Evolutionary conservation across 2,113 vertebrate genomes (phyloP).

Genomic region (Cnemophilus loriae): DNA sequence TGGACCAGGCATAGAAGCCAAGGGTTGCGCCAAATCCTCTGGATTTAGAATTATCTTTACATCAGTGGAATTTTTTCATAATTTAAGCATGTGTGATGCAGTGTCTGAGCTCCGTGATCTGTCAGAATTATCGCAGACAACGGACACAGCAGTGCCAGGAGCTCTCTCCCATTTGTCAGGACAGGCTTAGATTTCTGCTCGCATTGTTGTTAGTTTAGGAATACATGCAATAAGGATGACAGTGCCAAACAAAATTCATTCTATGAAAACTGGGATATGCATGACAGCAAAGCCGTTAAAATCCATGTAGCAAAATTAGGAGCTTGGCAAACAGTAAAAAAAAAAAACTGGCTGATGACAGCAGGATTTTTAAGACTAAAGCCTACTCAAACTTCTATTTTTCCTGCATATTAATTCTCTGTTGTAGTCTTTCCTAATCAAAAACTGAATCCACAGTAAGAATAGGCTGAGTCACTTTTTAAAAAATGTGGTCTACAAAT

Average conservation of each 20-base stretch:
- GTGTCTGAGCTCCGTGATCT: slow-evolving; percentile 64
- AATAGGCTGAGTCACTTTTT: neutral
- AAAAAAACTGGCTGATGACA: slow-evolving; percentile 34
- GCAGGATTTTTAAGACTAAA: slow-evolving; percentile 24
- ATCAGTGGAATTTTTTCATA: slow-evolving; percentile 67
- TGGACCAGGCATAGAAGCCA: slow-evolving; percentile 36
- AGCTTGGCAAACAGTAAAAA: slow-evolving; percentile 42
- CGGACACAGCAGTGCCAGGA: neutral
- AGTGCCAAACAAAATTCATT: slow-evolving; percentile 60
- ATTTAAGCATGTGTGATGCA: slow-evolving; percentile 67
- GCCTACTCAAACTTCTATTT: neutral
- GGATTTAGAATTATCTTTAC: slow-evolving; percentile 62
- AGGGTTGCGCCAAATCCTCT: slow-evolving; percentile 33
- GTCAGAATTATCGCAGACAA: slow-evolving; percentile 43
- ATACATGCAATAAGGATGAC: slow-evolving; percentile 23
- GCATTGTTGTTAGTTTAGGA: slow-evolving; percentile 39
- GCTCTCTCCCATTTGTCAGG: slow-evolving; percentile 4
- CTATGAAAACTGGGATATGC: slow-evolving; percentile 52
- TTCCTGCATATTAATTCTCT: neutral
- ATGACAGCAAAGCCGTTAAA: slow-evolving; percentile 64
- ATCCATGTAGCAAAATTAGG: slow-evolving; percentile 56
- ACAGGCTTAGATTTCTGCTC: slow-evolving; percentile 59
- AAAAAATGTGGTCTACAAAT: neutral
- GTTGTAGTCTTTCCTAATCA: neutral
- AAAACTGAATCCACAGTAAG: neutral